These are phyloP conservation scores for Shargacucullia verbasci DNA, from an alignment of 2,888 invertebrate species.

Conservation along the genomic window DNA sequence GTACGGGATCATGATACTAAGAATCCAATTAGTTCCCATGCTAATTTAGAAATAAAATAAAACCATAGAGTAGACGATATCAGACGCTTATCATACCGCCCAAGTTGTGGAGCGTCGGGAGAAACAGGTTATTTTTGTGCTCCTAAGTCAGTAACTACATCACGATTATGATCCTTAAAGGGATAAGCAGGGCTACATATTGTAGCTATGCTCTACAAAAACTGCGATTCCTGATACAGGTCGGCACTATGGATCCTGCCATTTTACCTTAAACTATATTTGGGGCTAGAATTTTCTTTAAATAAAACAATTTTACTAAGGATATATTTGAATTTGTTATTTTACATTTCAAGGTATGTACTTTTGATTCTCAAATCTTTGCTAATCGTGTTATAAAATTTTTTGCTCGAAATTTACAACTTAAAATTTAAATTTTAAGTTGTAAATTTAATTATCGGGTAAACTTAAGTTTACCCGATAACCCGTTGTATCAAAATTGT, in stretches of 20 bases:
- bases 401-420: no score
- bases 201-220: slow-evolving; percentile 14
- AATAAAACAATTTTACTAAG: no score
- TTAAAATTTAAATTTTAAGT: no score
- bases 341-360: no score
- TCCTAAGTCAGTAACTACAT: slow-evolving; percentile 41
- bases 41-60: slow-evolving; percentile 57
- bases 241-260: neutral
- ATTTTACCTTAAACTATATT: neutral
- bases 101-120: slow-evolving; percentile 50
- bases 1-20: slow-evolving; percentile 21
- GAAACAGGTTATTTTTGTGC: slow-evolving; percentile 56
- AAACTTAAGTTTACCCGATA: no score
- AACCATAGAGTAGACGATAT: slow-evolving; percentile 41
- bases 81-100: slow-evolving; percentile 56
- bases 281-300: no score
- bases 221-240: neutral
- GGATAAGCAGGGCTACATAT: slow-evolving; percentile 42
- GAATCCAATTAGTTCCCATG: slow-evolving; percentile 58
- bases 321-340: no score
- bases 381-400: no score
- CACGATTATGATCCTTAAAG: slow-evolving; percentile 40
- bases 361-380: no score
- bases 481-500: no score
- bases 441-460: no score